phyloP scores from a whole-genome alignment of 2,797 vertebrate genomes.

The Poeciliopsis presidionis region DNA sequence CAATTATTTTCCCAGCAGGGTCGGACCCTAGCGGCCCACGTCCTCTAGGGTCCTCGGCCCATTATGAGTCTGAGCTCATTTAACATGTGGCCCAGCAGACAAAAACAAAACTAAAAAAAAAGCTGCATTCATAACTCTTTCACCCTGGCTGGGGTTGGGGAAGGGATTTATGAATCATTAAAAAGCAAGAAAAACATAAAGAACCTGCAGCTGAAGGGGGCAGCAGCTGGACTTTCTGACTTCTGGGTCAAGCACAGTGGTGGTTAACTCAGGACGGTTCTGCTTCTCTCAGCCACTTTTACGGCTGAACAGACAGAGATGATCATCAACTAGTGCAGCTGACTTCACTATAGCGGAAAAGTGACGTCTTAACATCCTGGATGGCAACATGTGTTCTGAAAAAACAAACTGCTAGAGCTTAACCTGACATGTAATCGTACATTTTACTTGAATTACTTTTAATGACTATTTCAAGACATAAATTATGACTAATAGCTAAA shows the following conservation, averaged over 20 bases:
- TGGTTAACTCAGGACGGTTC: not conserved
- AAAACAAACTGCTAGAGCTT: not conserved
- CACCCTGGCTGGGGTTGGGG: not conserved
- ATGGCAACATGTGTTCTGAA: not conserved
- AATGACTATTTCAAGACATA: not conserved
- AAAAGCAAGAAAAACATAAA: not conserved
- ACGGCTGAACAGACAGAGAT: not conserved
- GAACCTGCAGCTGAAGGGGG: not conserved
- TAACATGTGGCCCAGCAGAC: conserved; percentile 42
- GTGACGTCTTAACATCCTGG: not conserved
- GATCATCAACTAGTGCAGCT: not conserved
- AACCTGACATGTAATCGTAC: not conserved
- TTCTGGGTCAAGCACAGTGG: not conserved
- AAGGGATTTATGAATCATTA: not conserved
- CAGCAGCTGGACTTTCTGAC: not conserved
- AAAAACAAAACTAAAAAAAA: not conserved
- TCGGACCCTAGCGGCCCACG: conserved; percentile 10
- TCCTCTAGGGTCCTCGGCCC: conserved; percentile 60
- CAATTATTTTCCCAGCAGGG: conserved; percentile 59
- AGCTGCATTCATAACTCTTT: not conserved
- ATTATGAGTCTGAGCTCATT: conserved; percentile 61
- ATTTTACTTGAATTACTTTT: not conserved
- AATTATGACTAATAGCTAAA: not conserved
- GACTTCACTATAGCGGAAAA: not conserved
- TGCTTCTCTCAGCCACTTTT: not conserved